These are phyloP conservation scores for Lynx canadensis DNA, from an alignment of 2,113 vertebrate genomes.

Conservation along the genomic window DNA sequence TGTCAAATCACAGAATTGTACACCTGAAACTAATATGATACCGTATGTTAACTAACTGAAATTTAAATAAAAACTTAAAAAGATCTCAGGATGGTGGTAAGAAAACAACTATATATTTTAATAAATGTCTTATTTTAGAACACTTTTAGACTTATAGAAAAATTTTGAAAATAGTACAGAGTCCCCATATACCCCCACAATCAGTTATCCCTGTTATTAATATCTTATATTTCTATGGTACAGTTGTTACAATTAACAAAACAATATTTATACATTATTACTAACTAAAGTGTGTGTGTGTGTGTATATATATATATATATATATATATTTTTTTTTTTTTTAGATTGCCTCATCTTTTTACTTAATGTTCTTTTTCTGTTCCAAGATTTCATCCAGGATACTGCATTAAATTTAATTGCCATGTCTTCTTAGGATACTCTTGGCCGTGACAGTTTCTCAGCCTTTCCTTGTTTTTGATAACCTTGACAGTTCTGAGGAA, in stretches of 20 bases:
- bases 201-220: not conserved
- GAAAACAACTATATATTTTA: not conserved
- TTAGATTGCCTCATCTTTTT: not conserved
- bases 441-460: not conserved
- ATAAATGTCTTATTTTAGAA: constrained; percentile 5
- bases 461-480: not conserved
- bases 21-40: not conserved
- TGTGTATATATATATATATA: too few species aligned
- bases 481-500: not conserved
- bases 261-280: not conserved
- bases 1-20: not conserved
- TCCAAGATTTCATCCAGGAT: not conserved
- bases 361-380: not conserved
- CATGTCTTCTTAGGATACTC: not conserved
- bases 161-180: not conserved
- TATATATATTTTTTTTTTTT: too few species aligned
- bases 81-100: not conserved
- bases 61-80: not conserved
- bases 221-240: not conserved
- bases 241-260: not conserved
- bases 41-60: not conserved
- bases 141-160: not conserved
- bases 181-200: not conserved
- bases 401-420: not conserved
- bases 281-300: not conserved